A percentile compares a stretch with the other conserved stretches of the same genome.
These are phyloP conservation scores for Saxicola maurus DNA, from an alignment of 2,797 vertebrate genomes.

Conservation along the genomic window DNA sequence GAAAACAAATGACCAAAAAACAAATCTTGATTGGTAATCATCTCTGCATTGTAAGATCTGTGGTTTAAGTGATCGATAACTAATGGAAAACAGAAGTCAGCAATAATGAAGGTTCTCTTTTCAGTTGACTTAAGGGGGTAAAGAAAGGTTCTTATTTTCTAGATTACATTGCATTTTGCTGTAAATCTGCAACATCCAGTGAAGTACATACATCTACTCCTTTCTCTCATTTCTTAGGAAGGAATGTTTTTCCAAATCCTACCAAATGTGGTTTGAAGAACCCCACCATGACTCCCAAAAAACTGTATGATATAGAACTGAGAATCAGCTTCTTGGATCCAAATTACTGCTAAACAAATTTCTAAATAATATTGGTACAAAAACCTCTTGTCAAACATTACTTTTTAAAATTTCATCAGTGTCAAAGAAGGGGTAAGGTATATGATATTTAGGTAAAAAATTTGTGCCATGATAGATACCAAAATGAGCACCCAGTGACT, in stretches of 20 bases:
- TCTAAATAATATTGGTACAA: background rate
- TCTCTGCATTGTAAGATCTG: background rate
- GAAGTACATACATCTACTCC: background rate
- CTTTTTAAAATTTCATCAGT: background rate
- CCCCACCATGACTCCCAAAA: background rate
- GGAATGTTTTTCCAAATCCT: background rate
- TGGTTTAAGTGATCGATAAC: background rate
- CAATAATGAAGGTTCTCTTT: background rate
- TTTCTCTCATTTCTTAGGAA: background rate
- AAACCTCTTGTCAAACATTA: background rate
- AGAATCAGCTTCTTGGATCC: background rate
- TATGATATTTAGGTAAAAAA: background rate
- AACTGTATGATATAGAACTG: background rate
- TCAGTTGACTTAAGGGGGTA: background rate
- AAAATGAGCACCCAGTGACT: background rate
- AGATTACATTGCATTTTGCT: background rate
- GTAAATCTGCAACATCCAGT: background rate
- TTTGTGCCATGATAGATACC: background rate
- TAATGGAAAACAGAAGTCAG: background rate
- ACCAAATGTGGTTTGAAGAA: background rate
- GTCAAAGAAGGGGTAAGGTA: background rate
- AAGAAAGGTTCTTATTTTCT: background rate
- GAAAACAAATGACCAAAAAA: background rate
- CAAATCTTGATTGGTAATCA: background rate
- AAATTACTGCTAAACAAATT: background rate